Percentiles rank a stretch among this genome's conserved stretches.
Conservation (phyloP, 2,797 vertebrate genomes). For the Rhabdophis nuchalis region DNA sequence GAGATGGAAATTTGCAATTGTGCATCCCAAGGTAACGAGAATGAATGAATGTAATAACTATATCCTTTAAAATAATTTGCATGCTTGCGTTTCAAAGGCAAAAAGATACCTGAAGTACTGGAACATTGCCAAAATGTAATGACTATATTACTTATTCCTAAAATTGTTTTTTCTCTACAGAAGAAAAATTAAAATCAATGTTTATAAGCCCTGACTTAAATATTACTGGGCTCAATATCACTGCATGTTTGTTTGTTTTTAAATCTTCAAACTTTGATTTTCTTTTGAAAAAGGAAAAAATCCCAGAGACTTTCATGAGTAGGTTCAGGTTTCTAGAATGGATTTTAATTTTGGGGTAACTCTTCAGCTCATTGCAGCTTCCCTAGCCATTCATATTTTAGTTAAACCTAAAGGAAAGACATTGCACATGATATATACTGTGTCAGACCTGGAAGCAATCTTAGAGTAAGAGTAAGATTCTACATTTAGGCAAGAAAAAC, state of each 20-base stretch:
- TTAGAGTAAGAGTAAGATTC: too few species aligned
- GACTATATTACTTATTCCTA: conserved; percentile 24
- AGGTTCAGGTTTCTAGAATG: neutral
- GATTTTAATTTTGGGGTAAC: neutral
- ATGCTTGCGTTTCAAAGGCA: conserved; percentile 42
- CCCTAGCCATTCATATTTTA: neutral
- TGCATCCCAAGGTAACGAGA: conserved; percentile 48
- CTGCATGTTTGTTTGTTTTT: neutral
- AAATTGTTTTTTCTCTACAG: neutral
- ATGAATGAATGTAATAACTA: conserved; percentile 45
- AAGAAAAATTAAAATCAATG: conserved; percentile 54
- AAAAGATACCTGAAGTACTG: conserved; percentile 41
- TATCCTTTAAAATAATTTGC: conserved; percentile 55
- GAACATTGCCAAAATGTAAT: conserved; percentile 39
- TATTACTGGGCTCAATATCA: conserved; percentile 14
- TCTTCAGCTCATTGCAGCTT: neutral
- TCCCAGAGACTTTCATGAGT: neutral
- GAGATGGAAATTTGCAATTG: conserved; percentile 46
- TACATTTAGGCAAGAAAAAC: too few species aligned
- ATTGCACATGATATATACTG: neutral
- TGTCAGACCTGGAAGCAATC: too few species aligned
- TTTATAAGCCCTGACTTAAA: conserved; percentile 36
- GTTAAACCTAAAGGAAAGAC: neutral
- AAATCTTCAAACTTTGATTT: neutral
- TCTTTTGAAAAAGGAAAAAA: neutral